Conservation (phyloP, 2,113 vertebrate species). For the Trematocara zebra region DNA sequence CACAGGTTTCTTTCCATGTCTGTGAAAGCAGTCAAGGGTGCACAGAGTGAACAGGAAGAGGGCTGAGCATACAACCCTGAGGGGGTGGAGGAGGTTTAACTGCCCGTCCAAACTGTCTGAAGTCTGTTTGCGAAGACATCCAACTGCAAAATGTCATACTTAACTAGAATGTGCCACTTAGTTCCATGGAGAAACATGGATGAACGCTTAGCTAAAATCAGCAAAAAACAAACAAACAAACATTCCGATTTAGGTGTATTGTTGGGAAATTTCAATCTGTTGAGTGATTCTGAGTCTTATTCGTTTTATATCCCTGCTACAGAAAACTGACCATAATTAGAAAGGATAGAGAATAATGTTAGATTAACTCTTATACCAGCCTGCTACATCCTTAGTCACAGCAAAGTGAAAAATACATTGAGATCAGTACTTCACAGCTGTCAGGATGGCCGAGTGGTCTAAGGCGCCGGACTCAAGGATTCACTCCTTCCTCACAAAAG, state of each 20-base stretch:
- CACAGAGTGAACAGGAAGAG: not conserved
- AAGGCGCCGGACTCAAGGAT: not conserved
- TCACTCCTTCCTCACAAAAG: rapidly evolving
- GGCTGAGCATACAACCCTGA: not conserved
- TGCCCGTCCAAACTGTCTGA: not conserved
- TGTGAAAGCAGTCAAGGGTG: not conserved
- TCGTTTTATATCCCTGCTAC: not conserved
- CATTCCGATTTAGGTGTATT: too few species aligned
- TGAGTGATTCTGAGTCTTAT: rapidly evolving
- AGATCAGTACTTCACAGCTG: not conserved
- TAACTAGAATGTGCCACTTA: not conserved
- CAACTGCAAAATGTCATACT: not conserved
- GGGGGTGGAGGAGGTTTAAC: not conserved
- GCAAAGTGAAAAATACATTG: not conserved
- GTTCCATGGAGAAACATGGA: not conserved
- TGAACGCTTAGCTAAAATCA: not conserved
- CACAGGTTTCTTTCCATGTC: not conserved
- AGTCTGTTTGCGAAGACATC: rapidly evolving
- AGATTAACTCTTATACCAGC: not conserved
- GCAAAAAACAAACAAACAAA: not conserved
- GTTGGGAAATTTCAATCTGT: not conserved
- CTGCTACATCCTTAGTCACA: not conserved
- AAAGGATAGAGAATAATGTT: not conserved
- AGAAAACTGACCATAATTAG: not conserved
- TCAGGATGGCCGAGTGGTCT: not conserved